Base-by-base conservation (phyloP, 2,797 vertebrate species). In the Dallia pectoralis region DNA sequence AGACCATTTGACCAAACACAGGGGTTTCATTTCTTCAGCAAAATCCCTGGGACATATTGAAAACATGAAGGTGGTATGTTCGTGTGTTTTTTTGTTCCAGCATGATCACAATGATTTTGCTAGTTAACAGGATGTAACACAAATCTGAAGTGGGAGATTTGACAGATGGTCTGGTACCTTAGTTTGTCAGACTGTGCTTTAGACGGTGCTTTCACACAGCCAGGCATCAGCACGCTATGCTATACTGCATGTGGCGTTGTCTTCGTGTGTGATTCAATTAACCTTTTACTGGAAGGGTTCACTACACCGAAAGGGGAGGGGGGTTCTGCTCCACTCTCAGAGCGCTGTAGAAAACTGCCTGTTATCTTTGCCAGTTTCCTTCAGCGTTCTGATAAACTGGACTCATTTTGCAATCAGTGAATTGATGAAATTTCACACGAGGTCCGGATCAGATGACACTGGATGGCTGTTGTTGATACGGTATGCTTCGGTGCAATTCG, bases 91-190 rank as follows among this genome's bases (percentile, higher is more conserved):
- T 87, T 81, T 75, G 75, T 74, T 80, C 73, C 14, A 79, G 77
- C 79, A 91, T 89, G 87, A 88, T 88, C 87, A 84, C 79, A 63
- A 84, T 74, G 85, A 87, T 87, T 86, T 81, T 74, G 73, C 86
- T n/a, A 83, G 85, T 87, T 85, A 86, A 84, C 40, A 80, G 84
- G 70, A 80, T 73, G 51, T 79, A 71, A 73, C 62, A 32, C 69
- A 36, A 79, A 87, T 85, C 86, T 81, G 80, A 90, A 84, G 77
- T 84, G 18, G 77, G 72, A 84, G 74, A 86, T 53, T 85, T 88
- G 87, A 91, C 90, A 91, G 88, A 90, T 89, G 87, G 86, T 64
- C 75, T 77, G 85, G 87, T 87, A 89, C 87, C 87, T 91, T 77
- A 75, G 71, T 88, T 30, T 65, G 63, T 65, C 12, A 22, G 69